Evolutionary conservation across 2,113 vertebrate species (phyloP).

Genomic region (Saguinus midas): DNA sequence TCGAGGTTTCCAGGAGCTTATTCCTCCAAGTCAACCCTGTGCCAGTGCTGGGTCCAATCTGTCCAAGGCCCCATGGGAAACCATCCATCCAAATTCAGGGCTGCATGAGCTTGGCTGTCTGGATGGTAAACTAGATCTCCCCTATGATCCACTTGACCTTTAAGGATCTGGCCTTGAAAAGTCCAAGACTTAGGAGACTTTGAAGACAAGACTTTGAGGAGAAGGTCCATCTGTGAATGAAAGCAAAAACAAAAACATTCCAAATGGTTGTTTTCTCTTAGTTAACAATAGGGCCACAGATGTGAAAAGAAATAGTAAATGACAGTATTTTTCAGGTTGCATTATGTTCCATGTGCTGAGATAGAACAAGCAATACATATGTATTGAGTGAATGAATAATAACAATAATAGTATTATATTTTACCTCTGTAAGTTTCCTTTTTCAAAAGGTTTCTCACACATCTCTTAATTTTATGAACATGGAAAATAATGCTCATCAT

Average conservation of each 20-base stretch:
- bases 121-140: neutral
- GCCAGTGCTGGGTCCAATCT: neutral
- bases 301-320: neutral
- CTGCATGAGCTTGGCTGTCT: neutral
- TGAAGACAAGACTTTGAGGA: neutral
- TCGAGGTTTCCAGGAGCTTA: slow-evolving; percentile 35
- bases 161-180: slow-evolving; percentile 26
- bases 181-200: neutral
- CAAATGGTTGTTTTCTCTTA: neutral
- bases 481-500: neutral
- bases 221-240: slow-evolving; percentile 18
- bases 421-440: neutral
- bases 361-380: neutral
- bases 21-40: neutral
- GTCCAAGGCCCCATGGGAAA: neutral
- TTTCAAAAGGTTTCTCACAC: neutral
- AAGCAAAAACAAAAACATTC: neutral
- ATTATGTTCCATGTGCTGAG: neutral
- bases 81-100: neutral
- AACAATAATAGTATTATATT: neutral
- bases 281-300: neutral
- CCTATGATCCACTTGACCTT: neutral
- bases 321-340: neutral
- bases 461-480: neutral
- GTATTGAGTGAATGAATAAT: neutral